Evolutionary conservation across 2,797 vertebrate species (phyloP).

Genomic region (Tolypeutes matacus): DNA sequence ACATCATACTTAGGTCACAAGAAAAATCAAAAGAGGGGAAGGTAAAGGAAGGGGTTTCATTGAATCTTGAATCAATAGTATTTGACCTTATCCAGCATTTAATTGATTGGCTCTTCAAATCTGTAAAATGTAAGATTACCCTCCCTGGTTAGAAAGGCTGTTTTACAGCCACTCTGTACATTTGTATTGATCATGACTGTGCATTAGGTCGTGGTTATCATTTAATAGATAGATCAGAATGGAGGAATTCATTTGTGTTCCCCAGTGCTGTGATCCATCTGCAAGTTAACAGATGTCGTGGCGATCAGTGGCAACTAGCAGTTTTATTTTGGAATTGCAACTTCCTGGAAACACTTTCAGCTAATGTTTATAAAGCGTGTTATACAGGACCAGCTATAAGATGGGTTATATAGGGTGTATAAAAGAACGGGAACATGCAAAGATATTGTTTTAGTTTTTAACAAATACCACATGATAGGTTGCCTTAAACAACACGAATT

Average conservation of each 20-base stretch:
- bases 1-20: constrained; percentile 84
- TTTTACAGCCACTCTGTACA: constrained; percentile 78
- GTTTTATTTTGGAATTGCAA: constrained; percentile 69
- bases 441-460: too few relatives aligned
- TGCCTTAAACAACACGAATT: too few relatives aligned
- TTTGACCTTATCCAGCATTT: constrained; percentile 87
- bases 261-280: constrained; percentile 67
- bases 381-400: background rate
- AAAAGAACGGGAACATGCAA: background rate
- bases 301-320: constrained; percentile 42
- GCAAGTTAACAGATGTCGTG: constrained; percentile 49
- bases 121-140: constrained; percentile 86
- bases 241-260: constrained; percentile 80
- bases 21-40: constrained; percentile 80
- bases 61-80: constrained; percentile 87
- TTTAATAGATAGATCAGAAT: constrained; percentile 81
- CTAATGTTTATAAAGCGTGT: background rate
- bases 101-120: constrained; percentile 88
- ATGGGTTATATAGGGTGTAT: background rate
- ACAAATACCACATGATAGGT: too few relatives aligned
- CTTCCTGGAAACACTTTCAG: background rate
- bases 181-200: constrained; percentile 85
- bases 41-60: constrained; percentile 81
- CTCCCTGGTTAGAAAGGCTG: constrained; percentile 78
- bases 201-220: constrained; percentile 82